Base-by-base conservation (phyloP, 2,888 invertebrate species). In the Lepidonotus clava region DNA sequence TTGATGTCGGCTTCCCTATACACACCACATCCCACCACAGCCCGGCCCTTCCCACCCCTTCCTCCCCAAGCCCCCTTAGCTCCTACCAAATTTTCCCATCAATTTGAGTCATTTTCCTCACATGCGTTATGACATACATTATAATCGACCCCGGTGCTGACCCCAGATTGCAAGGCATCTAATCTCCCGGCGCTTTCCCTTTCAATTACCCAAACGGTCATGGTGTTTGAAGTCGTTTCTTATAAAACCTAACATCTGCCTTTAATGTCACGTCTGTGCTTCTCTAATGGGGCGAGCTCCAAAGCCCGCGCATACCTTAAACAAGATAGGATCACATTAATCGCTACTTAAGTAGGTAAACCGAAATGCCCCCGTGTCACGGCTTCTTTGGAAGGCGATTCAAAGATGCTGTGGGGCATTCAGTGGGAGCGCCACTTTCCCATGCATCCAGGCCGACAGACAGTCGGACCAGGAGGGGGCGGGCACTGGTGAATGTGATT, bases 101-200 rank as follows among this genome's bases (percentile, higher is more conserved):
- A 76, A 76, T 76, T 76, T 76, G 40, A 76, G 76, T 36, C 40
- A 14, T 76, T 76, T 38, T 14, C 76, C 36, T 76, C 18, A 40
- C 76, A 61, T 76, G 38, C 76, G 40, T 76, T 76, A 76, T 76
- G 76, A 28, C 76, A 76, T 76, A 76, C 76, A 76, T 76, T 76
- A 76, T 76, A 76, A 76, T 1, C 76, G 76, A 76, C 76, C 76
- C 76, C 36, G 11, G 38, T 1, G 1, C 38, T 40, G 38, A 36
- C 40, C 40, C 21, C 40, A 38, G 76, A 76, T 40, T 36, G 76
- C n/a, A 40, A 76, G 76, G 76, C 76, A 76, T 76, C 36, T 76
- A 76, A 76, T 76, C 76, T 76, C 28, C 28, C 76, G 38, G 24
- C 38, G 76, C 40, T 40, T 40, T 76, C 40, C 76, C 76, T 76